Conservation (phyloP, 2,113 vertebrate genomes). For the Elgaria multicarinata region DNA sequence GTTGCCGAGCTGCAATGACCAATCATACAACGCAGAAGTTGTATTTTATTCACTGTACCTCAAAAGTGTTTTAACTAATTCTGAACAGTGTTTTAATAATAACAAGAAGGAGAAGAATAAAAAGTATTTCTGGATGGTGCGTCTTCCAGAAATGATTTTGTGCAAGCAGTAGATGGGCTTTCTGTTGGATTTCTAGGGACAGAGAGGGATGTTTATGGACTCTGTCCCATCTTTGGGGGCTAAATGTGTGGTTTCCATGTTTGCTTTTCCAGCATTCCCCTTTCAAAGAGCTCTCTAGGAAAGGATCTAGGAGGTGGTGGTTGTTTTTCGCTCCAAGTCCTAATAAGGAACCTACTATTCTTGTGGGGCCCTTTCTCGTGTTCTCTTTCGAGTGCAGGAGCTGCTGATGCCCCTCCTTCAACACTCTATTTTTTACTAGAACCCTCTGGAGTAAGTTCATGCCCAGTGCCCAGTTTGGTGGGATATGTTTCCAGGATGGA, state of each 20-base stretch:
- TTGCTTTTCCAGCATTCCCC: not conserved
- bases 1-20: conserved; percentile 58
- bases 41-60: conserved; percentile 92
- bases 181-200: not conserved
- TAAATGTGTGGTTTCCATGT: not conserved
- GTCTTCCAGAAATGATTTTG: conserved; percentile 61
- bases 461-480: no score
- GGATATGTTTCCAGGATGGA: not conserved
- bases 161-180: not conserved
- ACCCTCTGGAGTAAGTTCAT: no score
- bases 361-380: not conserved
- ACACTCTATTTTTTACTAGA: not conserved
- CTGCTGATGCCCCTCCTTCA: no score
- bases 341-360: not conserved
- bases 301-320: not conserved
- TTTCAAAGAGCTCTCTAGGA: not conserved
- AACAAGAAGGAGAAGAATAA: conserved; percentile 47
- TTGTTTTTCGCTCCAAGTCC: not conserved
- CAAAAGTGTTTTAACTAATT: conserved; percentile 88
- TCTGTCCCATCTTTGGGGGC: not conserved
- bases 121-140: conserved; percentile 78
- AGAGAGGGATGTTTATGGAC: no score
- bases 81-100: conserved; percentile 90
- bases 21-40: conserved; percentile 77
- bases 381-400: not conserved